phyloP scores from a whole-genome alignment of 1,140 invertebrate species.

The Akabosia matsudoensis region DNA sequence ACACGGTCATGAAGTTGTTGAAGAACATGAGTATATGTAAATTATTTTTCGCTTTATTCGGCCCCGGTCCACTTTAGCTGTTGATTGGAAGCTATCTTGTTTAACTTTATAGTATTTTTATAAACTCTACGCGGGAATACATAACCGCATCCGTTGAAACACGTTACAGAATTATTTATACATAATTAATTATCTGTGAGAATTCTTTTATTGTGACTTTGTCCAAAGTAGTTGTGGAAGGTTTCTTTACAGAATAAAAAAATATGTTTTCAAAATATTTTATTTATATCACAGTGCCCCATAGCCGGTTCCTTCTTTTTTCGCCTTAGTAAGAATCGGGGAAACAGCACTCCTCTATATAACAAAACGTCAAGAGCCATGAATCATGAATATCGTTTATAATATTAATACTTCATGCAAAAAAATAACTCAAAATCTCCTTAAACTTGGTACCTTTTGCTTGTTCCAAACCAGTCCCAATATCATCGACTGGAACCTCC shows the following conservation, averaged over 20 bases:
- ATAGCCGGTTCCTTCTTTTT: neutral
- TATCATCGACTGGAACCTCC: conserved; percentile 5
- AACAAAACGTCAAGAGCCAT: neutral
- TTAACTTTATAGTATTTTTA: conserved; percentile 20
- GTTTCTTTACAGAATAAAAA: too few species aligned
- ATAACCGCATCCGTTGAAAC: neutral
- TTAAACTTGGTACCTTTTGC: neutral
- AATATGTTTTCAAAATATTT: too few species aligned
- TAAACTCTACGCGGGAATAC: neutral
- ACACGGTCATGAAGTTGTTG: conserved; percentile 32
- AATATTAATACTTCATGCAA: too few species aligned
- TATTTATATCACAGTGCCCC: neutral
- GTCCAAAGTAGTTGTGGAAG: too few species aligned
- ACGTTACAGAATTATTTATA: too few species aligned
- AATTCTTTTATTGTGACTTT: neutral
- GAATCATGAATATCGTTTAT: too few species aligned
- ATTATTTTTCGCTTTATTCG: conserved; percentile 3
- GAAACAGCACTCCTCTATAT: neutral
- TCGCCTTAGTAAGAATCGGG: neutral
- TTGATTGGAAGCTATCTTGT: neutral
- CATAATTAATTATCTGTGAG: too few species aligned
- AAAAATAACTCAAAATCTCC: too few species aligned
- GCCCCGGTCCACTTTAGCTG: too few species aligned
- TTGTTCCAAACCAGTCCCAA: conserved; percentile 2
- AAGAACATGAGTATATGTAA: conserved; percentile 38